Evolutionary conservation across 2,113 vertebrate genomes (phyloP).

Genomic region (Platichthys stellatus): DNA sequence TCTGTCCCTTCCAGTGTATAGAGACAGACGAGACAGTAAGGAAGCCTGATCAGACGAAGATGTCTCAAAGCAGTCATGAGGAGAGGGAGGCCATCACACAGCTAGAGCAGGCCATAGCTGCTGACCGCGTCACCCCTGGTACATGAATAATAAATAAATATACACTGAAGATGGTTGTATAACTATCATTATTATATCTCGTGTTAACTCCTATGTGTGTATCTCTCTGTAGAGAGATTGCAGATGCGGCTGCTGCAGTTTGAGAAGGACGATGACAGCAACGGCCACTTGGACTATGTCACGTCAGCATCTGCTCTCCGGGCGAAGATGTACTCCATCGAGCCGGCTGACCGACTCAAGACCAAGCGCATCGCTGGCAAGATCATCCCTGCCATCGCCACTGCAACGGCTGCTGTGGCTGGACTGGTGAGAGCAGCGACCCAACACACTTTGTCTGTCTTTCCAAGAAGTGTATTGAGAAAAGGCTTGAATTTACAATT

Average conservation of each 20-base stretch:
- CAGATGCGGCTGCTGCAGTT: constrained; percentile 89
- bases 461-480: not conserved
- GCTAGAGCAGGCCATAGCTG: constrained; percentile 86
- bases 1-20: constrained; percentile 84
- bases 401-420: constrained; percentile 96
- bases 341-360: constrained; percentile 93
- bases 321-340: constrained; percentile 95
- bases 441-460: not conserved
- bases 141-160: not conserved
- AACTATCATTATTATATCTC: not conserved
- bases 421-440: constrained; percentile 87
- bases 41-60: constrained; percentile 89
- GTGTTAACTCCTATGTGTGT: not conserved
- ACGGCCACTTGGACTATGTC: constrained; percentile 95
- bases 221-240: constrained; percentile 81
- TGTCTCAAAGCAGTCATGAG: constrained; percentile 92
- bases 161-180: not conserved
- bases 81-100: constrained; percentile 91
- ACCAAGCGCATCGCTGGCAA: constrained; percentile 98
- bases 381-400: constrained; percentile 98
- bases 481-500: not conserved
- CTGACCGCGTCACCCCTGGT: constrained; percentile 86
- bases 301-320: constrained; percentile 91
- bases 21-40: constrained; percentile 93
- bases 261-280: constrained; percentile 95